A percentile compares a stretch with the other conserved stretches of the same genome.
Evolutionary conservation across 2,888 invertebrate species (phyloP).

Genomic region (Idaea straminata): DNA sequence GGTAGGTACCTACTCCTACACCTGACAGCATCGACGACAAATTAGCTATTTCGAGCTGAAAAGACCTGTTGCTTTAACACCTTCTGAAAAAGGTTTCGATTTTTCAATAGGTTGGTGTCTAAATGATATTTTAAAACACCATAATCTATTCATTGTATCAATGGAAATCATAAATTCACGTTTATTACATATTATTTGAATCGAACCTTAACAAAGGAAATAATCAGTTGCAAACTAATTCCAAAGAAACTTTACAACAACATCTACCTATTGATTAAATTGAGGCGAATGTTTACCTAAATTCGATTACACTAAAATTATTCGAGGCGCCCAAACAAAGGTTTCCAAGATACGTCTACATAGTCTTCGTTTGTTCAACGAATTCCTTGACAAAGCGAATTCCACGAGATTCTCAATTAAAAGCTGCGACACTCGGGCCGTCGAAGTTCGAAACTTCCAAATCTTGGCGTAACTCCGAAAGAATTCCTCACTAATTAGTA

Average conservation of each 20-base stretch:
- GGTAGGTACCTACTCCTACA: slow-evolving; percentile 10
- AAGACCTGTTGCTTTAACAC: neutral
- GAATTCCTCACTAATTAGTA: slow-evolving; percentile 76
- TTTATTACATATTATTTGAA: neutral
- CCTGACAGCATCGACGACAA: slow-evolving; percentile 1
- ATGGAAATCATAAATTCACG: neutral
- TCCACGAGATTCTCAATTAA: slow-evolving; percentile 76
- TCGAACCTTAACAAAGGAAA: neutral
- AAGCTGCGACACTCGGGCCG: slow-evolving; percentile 65
- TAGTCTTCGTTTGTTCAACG: slow-evolving; percentile 59
- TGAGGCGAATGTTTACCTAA: slow-evolving; percentile 17
- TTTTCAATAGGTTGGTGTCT: neutral
- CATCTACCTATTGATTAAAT: slow-evolving; percentile 4
- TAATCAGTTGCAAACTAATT: neutral
- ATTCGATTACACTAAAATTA: slow-evolving; percentile 1
- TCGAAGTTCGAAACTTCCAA: slow-evolving; percentile 70
- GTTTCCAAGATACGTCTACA: slow-evolving; percentile 48
- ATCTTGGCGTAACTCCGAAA: slow-evolving; percentile 68
- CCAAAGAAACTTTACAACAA: slow-evolving; percentile 11
- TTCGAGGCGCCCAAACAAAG: slow-evolving; percentile 33
- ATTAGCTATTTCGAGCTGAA: neutral
- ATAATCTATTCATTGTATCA: neutral
- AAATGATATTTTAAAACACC: neutral
- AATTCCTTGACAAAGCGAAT: slow-evolving; percentile 72
- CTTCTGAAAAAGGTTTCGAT: neutral